Evolutionary conservation across 2,797 vertebrate genomes (phyloP), one percentile per base, ranked within the genome.

Genomic region (Spinus pinus): DNA sequence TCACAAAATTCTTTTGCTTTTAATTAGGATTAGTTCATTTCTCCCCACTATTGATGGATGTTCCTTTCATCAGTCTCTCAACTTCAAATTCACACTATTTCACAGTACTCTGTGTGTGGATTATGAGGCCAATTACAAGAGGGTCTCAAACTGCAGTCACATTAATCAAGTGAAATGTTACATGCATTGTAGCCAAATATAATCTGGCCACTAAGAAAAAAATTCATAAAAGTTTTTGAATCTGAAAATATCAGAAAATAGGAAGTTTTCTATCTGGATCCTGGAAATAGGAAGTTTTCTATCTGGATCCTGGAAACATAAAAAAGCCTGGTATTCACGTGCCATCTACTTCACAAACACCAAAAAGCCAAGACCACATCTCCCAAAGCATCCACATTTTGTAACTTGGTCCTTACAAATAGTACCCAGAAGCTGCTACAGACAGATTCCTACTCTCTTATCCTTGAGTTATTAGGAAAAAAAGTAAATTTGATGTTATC

Each of bases 1-100:
- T 82, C 79, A 91, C 65, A 71, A 12, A 70, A 64, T 64, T 39
- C 5, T 72, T 84, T 86, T 72, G 53, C 39, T 94, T 87, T 84
- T 78, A 82, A 94, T 85, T 87, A 80, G 64, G 50, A 53, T 77
- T 82, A 73, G 39, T 94, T 85, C 20, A 75, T 70, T 91, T 81
- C 72, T 75, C n/a, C 69, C 31, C 33, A n/a, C 42, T 75, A 39
- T 33, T 93, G 65, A 44, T 61, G 65, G 65, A 74, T 58, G 35
- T 24, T 81, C 77, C 73, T 88, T 94, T 94, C 65, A 69, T 75
- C 83, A 56, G 28, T 47, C 49, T 81, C 60, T 71, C 54, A 72
- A n/a, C 8, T 81, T 88, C 86, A 86, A 90, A 81, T 71, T 77
- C 50, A 82, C 46, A 53, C n/a, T 62, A 18, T 67, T 93, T 61